These are phyloP conservation scores for Cremastobaeus sp. DNA, from an alignment of 2,888 invertebrate genomes.

Conservation along the genomic window DNA sequence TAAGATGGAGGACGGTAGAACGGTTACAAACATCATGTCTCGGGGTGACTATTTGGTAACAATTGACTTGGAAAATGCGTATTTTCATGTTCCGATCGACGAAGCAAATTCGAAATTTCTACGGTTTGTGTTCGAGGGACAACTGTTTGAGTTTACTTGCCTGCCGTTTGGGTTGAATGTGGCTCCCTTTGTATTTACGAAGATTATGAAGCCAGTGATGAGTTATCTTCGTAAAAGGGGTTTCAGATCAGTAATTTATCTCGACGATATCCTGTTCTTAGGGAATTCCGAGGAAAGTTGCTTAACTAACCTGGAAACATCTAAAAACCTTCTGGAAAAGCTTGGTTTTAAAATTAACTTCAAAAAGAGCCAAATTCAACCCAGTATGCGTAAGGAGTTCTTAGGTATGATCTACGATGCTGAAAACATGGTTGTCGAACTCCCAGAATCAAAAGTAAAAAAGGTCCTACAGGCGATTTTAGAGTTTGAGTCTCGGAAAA, in stretches of 20 bases:
- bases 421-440: slow-evolving; percentile 15
- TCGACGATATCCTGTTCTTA: slow-evolving; percentile 58
- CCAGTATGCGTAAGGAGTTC: neutral
- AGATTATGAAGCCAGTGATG: slow-evolving; percentile 53
- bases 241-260: slow-evolving; percentile 37
- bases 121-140: slow-evolving; percentile 46
- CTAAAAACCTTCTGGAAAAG: neutral
- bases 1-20: slow-evolving; percentile 25
- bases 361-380: slow-evolving; percentile 2
- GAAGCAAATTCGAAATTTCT: slow-evolving; percentile 33
- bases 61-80: slow-evolving; percentile 45
- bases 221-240: slow-evolving; percentile 11
- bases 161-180: slow-evolving; percentile 56
- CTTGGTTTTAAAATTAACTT: slow-evolving; percentile 10
- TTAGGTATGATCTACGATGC: slow-evolving; percentile 15
- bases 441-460: slow-evolving; percentile 1
- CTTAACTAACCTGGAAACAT: neutral
- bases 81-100: slow-evolving; percentile 38
- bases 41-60: neutral
- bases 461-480: neutral
- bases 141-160: slow-evolving; percentile 51
- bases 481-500: neutral
- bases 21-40: neutral
- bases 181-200: slow-evolving; percentile 26
- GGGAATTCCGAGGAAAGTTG: neutral